Conservation (phyloP, 2,797 vertebrate genomes). For the Falco cherrug region DNA sequence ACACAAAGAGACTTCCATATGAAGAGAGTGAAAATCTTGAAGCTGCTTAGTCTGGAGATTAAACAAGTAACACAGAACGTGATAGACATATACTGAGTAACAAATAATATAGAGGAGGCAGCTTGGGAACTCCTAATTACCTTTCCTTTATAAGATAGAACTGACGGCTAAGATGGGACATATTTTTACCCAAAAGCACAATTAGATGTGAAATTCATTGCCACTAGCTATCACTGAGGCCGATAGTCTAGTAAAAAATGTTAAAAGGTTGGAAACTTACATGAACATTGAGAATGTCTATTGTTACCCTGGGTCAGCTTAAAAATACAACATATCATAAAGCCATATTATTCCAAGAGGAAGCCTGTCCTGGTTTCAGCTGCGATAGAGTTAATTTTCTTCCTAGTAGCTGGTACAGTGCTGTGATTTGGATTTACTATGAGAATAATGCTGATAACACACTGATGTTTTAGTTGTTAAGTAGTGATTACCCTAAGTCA, state of each 20-base stretch:
- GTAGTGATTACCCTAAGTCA: no score
- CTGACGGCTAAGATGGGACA: neutral
- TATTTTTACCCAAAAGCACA: conserved; percentile 18
- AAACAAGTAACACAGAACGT: neutral
- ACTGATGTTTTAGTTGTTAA: no score
- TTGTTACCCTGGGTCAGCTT: neutral
- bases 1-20: neutral
- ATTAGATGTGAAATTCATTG: neutral
- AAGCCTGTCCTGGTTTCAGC: no score
- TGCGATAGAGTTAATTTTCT: no score
- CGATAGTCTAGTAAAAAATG: neutral
- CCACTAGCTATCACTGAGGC: neutral
- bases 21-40: conserved; percentile 30
- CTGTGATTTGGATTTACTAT: no score
- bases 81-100: neutral
- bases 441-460: no score
- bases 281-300: neutral
- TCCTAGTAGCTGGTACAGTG: no score
- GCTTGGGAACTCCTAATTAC: neutral
- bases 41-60: neutral
- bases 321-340: neutral
- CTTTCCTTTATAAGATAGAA: neutral
- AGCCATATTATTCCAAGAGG: neutral
- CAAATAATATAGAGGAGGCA: neutral
- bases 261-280: neutral